These are phyloP conservation scores for Serranus cabrilla DNA, from an alignment of 2,797 vertebrate genomes.

Conservation along the genomic window DNA sequence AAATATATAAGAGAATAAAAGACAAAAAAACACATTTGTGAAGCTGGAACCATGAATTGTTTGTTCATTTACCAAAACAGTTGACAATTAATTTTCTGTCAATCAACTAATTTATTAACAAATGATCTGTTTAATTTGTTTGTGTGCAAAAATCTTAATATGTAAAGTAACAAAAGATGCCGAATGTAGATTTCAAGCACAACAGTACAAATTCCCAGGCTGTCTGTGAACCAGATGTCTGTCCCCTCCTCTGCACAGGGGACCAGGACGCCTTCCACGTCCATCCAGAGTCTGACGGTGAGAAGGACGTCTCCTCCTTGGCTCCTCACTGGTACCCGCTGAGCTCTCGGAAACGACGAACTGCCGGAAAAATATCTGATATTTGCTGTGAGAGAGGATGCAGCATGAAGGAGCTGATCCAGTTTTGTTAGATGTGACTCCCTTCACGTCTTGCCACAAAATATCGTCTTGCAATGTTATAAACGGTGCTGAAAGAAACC, in stretches of 20 bases:
- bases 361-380: slow-evolving; percentile 76
- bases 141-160: too few relatives aligned
- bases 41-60: too few relatives aligned
- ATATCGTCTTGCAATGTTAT: not conserved
- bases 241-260: slow-evolving; percentile 43
- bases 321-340: slow-evolving; percentile 52
- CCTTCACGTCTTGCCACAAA: not conserved
- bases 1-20: too few relatives aligned
- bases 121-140: too few relatives aligned
- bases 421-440: slow-evolving; percentile 79
- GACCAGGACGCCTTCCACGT: slow-evolving; percentile 9
- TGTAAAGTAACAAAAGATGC: too few relatives aligned
- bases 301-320: slow-evolving; percentile 16
- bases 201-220: not conserved
- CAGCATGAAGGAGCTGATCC: slow-evolving; percentile 84
- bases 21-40: too few relatives aligned
- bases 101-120: too few relatives aligned
- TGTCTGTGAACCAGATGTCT: slow-evolving; percentile 6
- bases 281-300: slow-evolving; percentile 12
- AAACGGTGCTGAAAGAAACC: not conserved
- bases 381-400: slow-evolving; percentile 88
- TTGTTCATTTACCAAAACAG: too few relatives aligned
- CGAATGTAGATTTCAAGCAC: too few relatives aligned
- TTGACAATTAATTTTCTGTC: too few relatives aligned
- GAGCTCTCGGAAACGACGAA: slow-evolving; percentile 64